phyloP scores from a whole-genome alignment of 2,888 invertebrate species.

The Calameuta filiformis region DNA sequence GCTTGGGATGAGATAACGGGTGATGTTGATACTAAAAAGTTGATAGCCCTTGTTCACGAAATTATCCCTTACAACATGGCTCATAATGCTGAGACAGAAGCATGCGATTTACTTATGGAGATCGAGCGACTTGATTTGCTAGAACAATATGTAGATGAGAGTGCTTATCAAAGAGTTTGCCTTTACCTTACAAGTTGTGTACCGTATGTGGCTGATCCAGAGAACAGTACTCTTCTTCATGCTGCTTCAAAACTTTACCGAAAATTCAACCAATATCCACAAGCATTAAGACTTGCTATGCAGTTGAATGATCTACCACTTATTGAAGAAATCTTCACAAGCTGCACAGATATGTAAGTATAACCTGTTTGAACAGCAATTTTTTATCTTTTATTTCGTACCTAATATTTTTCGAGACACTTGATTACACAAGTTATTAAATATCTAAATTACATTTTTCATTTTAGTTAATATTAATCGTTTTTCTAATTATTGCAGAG shows the following conservation, averaged over 20 bases:
- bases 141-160: constrained; percentile 87
- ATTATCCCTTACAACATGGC: constrained; percentile 95
- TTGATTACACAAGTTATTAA: background rate
- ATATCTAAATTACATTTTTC: background rate
- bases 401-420: background rate
- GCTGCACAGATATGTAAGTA: constrained; percentile 85
- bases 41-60: constrained; percentile 84
- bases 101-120: constrained; percentile 98
- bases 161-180: constrained; percentile 92
- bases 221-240: constrained; percentile 85
- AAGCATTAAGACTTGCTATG: constrained; percentile 91
- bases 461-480: background rate
- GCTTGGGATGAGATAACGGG: constrained; percentile 78
- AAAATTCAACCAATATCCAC: constrained; percentile 88
- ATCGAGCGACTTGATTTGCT: constrained; percentile 91
- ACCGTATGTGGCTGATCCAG: constrained; percentile 95
- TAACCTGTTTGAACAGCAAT: background rate
- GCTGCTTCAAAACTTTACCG: constrained; percentile 87
- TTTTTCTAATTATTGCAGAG: constrained; percentile 67
- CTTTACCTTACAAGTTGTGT: constrained; percentile 94
- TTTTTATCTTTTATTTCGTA: background rate
- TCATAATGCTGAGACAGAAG: constrained; percentile 98
- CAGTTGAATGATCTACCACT: constrained; percentile 85
- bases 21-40: constrained; percentile 65
- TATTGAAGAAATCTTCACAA: constrained; percentile 85